Conservation (phyloP, 2,888 invertebrate genomes). For the Stenolophus ochropezus region DNA sequence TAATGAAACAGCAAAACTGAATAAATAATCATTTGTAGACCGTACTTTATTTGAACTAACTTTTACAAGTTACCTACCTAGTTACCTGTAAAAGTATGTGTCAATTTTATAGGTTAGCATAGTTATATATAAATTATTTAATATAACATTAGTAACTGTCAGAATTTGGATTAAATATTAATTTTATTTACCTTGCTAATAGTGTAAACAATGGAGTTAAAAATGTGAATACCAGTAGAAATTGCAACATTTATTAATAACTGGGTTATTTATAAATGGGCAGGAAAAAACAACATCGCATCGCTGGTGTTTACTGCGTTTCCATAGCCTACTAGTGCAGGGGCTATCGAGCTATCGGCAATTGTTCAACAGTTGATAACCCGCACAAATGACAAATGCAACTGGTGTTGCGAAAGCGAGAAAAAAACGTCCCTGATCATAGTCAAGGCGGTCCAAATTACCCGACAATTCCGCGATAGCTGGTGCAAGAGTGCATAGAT, state of each 20-base stretch:
- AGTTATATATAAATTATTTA: too few species aligned
- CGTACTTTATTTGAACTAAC: too few species aligned
- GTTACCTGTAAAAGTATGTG: too few species aligned
- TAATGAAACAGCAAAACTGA: not conserved
- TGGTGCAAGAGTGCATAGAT: conserved; percentile 33
- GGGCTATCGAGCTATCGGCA: conserved; percentile 1
- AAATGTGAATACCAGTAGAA: not conserved
- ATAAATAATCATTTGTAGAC: not conserved
- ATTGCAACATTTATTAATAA: conserved; percentile 21
- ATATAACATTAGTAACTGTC: too few species aligned
- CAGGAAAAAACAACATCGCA: conserved; percentile 33
- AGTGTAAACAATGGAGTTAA: conserved; percentile 1
- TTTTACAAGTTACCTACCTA: too few species aligned
- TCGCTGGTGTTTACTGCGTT: conserved; percentile 18
- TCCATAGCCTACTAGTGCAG: conserved; percentile 11
- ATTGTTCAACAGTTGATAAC: conserved; percentile 39
- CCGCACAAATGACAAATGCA: conserved; percentile 20
- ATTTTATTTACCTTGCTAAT: too few species aligned
- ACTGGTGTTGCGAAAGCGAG: not conserved
- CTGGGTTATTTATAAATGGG: conserved; percentile 17
- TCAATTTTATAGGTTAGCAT: too few species aligned
- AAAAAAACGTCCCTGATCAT: conserved; percentile 36
- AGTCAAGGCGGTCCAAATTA: conserved; percentile 24
- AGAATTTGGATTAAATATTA: too few species aligned
- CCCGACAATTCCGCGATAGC: conserved; percentile 11